Base-by-base conservation (phyloP, 2,113 vertebrate genomes). In the Indicator indicator region DNA sequence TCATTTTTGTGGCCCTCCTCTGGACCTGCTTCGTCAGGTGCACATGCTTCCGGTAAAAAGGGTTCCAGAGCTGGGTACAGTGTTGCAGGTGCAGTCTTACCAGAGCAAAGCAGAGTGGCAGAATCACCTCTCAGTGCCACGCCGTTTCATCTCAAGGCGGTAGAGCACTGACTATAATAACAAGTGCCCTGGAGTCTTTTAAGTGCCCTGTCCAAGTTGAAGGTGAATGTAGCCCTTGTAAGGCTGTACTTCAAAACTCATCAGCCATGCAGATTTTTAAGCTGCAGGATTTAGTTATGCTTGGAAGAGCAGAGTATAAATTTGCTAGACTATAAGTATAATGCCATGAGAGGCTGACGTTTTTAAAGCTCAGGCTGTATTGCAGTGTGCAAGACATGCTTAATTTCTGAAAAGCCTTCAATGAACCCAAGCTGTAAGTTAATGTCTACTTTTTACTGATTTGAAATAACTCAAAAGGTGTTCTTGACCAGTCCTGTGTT, bases 281-380 rank as follows among this genome's bases (percentile, higher is more conserved):
- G 70, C 33, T 87, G n/a, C 28, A 40, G 48, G 2, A 4, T 76
- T 90, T 91, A 46, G 28, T 86, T 90, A 30, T n/a, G 40, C 70
- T 79, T 87, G 58, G 28, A 84, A 65, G 71, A 92, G 24, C 44
- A 88, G 60, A 83, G 48, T 50, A 62, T 55, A 54, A 75, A 78
- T 86, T 93, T 78, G 27, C 42, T 68, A 28, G 26, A 10, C 63
- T 87, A 44, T 75, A 77, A 88, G 77, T 71, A 40, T 16, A 54
- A 32, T 54, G 40, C 16, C 36, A 40, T 12, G 24, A 75, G 44
- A 81, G 46, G 62, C 56, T 73, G 70, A 63, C 2, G 1, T 84
- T 86, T 70, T 87, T 52, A 67, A 92, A 90, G 16, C 27, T 65
- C 68, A 42, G 63, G 4, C 33, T 84, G 14, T 74, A 48, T 59